phyloP scores from a whole-genome alignment of 1,140 invertebrate genomes.

The Theocolax elegans region DNA sequence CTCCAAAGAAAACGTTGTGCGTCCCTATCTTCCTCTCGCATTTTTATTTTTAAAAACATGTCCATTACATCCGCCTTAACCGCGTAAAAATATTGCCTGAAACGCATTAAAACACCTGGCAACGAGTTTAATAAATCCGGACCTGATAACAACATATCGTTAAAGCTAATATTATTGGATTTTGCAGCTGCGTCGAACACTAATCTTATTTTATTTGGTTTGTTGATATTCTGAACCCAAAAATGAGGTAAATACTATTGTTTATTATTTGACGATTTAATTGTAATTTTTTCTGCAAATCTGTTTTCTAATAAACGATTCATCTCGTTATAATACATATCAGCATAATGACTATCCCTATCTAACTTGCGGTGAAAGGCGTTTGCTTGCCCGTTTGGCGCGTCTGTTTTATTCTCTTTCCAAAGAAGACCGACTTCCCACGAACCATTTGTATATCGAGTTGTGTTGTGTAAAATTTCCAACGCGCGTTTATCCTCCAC shows the following conservation, averaged over 20 bases:
- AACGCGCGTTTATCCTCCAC: background rate
- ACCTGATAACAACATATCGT: too few species aligned
- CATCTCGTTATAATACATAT: background rate
- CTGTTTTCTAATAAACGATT: background rate
- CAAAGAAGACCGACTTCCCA: constrained; percentile 15
- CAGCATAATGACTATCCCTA: background rate
- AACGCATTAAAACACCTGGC: constrained; percentile 51
- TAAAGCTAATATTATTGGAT: too few species aligned
- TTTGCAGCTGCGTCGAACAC: too few species aligned
- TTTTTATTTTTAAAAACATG: constrained; percentile 57
- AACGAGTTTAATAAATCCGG: too few species aligned
- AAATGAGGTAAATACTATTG: too few species aligned
- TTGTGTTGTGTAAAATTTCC: constrained; percentile 2
- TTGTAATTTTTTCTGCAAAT: constrained; percentile 2
- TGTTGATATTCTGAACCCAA: too few species aligned
- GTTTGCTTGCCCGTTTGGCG: background rate
- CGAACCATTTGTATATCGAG: background rate
- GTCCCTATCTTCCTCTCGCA: constrained; percentile 48
- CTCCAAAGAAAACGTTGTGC: constrained; percentile 54
- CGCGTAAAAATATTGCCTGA: constrained; percentile 46
- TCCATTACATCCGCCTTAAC: constrained; percentile 55
- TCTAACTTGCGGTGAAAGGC: background rate
- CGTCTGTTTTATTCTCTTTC: background rate
- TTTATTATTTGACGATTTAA: too few species aligned
- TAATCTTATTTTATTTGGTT: too few species aligned